phyloP scores from a whole-genome alignment of 1,140 invertebrate genomes.

The Drosophila nigrodunni region DNA sequence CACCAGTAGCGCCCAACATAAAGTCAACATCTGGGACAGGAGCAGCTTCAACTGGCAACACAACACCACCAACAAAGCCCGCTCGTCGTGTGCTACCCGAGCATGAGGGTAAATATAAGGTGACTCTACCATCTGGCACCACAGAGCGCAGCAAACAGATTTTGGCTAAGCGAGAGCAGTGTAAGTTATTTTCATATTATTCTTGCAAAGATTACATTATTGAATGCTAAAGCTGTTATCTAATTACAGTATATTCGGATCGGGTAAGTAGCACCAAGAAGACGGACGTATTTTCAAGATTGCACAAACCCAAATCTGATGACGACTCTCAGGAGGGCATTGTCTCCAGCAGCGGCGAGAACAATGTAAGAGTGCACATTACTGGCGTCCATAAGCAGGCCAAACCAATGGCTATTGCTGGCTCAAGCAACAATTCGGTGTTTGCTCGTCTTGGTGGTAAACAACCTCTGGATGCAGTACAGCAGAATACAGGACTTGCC shows the following conservation, averaged over 20 bases:
- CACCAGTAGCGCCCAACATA: constrained; percentile 1
- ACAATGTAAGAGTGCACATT: constrained; percentile 59
- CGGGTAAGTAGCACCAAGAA: constrained; percentile 71
- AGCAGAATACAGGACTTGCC: constrained; percentile 40
- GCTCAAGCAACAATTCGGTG: constrained; percentile 65
- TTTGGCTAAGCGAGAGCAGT: constrained; percentile 81
- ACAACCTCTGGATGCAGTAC: constrained; percentile 16
- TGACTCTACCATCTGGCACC: constrained; percentile 85
- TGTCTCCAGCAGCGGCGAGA: constrained; percentile 69
- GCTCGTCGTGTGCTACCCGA: constrained; percentile 85
- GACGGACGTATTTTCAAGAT: constrained; percentile 68
- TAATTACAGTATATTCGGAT: constrained; percentile 75
- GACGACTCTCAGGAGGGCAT: constrained; percentile 70
- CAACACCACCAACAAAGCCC: constrained; percentile 67
- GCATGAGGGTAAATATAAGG: constrained; percentile 86
- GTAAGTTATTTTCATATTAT: constrained; percentile 45
- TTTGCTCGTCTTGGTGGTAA: constrained; percentile 80
- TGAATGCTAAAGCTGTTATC: neutral
- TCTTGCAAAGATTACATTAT: neutral
- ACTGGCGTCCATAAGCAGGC: constrained; percentile 38
- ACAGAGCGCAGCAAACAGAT: constrained; percentile 85
- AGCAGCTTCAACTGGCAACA: neutral
- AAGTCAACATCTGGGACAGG: constrained; percentile 1
- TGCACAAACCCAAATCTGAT: constrained; percentile 54
- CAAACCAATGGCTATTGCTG: constrained; percentile 17